These are phyloP conservation scores for Globodera ellingtonae DNA, from an alignment of 1,140 invertebrate genomes.

Conservation along the genomic window DNA sequence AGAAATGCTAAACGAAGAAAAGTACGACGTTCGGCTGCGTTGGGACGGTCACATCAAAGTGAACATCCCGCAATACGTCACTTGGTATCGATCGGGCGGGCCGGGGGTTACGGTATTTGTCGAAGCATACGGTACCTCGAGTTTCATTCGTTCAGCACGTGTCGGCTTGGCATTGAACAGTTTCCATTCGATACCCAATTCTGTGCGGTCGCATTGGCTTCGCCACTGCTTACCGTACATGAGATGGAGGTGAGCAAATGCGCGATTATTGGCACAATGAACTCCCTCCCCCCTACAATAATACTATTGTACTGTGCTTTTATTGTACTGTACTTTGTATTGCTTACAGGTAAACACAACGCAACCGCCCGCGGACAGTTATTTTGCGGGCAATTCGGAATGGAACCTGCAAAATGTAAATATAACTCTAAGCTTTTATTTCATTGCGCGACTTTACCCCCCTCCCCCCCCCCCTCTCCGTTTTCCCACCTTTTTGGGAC, in stretches of 20 bases:
- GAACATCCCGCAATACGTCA: slow-evolving; percentile 62
- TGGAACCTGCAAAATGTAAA: slow-evolving; percentile 56
- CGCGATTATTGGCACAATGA: no score
- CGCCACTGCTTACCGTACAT: slow-evolving; percentile 55
- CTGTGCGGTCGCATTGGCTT: slow-evolving; percentile 60
- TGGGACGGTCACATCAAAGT: slow-evolving; percentile 53
- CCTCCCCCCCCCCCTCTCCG: no score
- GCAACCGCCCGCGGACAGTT: slow-evolving; percentile 22
- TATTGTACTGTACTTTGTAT: background rate
- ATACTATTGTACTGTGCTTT: background rate
- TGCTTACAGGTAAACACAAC: slow-evolving; percentile 9
- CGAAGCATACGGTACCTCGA: background rate
- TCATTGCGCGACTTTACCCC: no score
- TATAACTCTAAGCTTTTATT: background rate
- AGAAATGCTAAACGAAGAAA: slow-evolving; percentile 57
- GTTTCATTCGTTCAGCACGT: slow-evolving; percentile 24
- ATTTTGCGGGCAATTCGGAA: slow-evolving; percentile 57
- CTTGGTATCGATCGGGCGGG: slow-evolving; percentile 14
- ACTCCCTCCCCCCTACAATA: no score
- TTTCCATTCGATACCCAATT: slow-evolving; percentile 61
- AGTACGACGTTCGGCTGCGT: slow-evolving; percentile 51
- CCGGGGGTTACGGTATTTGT: background rate
- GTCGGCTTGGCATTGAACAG: slow-evolving; percentile 53
- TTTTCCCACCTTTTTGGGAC: no score
- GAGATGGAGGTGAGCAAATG: slow-evolving; percentile 56